A percentile compares a stretch with the other conserved stretches of the same genome.
These are phyloP conservation scores for Argyrosomus regius DNA, from an alignment of 2,797 vertebrate genomes.

Conservation along the genomic window DNA sequence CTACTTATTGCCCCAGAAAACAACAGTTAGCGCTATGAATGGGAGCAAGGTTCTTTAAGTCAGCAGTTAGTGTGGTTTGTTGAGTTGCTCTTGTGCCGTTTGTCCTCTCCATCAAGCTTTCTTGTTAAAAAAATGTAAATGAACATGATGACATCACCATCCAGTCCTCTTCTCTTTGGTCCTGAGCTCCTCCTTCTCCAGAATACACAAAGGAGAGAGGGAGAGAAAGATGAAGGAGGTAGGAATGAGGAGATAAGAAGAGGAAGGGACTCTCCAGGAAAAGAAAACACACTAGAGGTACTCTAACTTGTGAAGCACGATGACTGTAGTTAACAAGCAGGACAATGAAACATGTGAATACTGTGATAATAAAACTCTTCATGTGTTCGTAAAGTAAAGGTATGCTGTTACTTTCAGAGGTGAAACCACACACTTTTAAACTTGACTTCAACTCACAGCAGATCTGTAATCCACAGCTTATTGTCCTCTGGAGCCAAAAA, in stretches of 20 bases:
- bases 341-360: background rate
- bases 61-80: background rate
- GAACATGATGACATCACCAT: constrained; percentile 43
- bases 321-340: background rate
- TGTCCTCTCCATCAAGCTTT: constrained; percentile 12
- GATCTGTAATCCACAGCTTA: constrained; percentile 28
- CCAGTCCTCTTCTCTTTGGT: constrained; percentile 32
- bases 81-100: background rate
- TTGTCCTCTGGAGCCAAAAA: constrained; percentile 29
- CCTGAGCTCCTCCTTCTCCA: constrained; percentile 70
- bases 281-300: constrained; percentile 11
- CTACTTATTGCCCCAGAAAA: constrained; percentile 10
- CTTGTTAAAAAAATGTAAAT: constrained; percentile 23
- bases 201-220: constrained; percentile 66
- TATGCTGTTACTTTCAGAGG: constrained; percentile 10
- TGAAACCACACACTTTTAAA: constrained; percentile 8
- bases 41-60: background rate
- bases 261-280: constrained; percentile 28
- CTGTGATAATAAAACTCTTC: background rate
- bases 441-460: constrained; percentile 39
- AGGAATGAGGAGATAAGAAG: constrained; percentile 53
- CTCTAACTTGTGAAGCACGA: constrained; percentile 18
- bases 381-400: background rate
- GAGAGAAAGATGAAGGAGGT: constrained; percentile 50
- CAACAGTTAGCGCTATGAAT: constrained; percentile 12